These are phyloP conservation scores for Xestia rhomboidea DNA, from an alignment of 2,888 invertebrate genomes.

Conservation along the genomic window DNA sequence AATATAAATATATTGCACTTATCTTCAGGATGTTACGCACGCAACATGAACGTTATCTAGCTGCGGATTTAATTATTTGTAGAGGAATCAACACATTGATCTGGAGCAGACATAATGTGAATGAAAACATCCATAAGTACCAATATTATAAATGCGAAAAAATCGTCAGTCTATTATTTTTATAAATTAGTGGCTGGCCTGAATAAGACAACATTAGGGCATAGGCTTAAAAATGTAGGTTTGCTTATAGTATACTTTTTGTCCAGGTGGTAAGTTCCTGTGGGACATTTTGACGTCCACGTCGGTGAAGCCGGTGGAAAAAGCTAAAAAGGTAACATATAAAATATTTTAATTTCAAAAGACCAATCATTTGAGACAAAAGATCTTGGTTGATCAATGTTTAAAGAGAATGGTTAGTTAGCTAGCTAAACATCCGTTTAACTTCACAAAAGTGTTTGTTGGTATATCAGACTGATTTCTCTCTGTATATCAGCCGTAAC, in stretches of 20 bases:
- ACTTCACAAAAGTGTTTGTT: neutral
- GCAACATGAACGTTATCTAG: conserved; percentile 12
- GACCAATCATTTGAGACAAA: neutral
- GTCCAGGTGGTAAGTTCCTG: neutral
- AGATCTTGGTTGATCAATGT: neutral
- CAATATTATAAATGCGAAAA: neutral
- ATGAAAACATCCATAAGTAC: neutral
- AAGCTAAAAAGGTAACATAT: neutral
- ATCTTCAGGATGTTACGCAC: conserved; percentile 30
- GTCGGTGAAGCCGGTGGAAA: neutral
- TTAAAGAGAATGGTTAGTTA: neutral
- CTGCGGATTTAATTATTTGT: conserved; percentile 37
- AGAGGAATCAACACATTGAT: conserved; percentile 13
- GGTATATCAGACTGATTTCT: neutral
- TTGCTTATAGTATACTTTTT: neutral
- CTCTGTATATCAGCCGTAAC: neutral
- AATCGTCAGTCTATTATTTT: no score
- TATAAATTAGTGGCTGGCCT: no score
- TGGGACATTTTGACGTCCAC: neutral
- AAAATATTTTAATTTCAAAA: neutral
- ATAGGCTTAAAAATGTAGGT: neutral
- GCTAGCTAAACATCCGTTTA: neutral
- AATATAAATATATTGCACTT: conserved; percentile 30
- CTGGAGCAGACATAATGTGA: neutral
- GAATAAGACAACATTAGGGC: neutral